Percentiles rank a stretch among this genome's conserved stretches.
Conservation (phyloP, 2,888 invertebrate genomes). For the Nephrocerus scutellatus region DNA sequence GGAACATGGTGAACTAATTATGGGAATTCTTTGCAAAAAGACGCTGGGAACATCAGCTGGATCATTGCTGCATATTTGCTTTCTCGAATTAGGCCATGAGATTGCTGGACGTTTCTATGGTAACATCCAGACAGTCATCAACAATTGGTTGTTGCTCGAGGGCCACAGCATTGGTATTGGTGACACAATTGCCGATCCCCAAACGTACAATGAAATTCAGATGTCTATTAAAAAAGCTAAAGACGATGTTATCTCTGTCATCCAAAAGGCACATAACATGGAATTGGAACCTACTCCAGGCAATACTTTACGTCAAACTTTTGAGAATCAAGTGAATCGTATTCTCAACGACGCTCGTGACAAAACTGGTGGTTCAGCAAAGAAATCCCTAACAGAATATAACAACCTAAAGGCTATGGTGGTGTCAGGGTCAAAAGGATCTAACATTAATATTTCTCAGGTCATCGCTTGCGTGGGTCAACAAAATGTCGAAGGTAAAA, state of each 20-base stretch:
- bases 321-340: constrained; percentile 98
- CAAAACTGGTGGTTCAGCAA: constrained; percentile 98
- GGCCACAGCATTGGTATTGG: constrained; percentile 97
- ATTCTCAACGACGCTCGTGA: constrained; percentile 99
- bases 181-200: constrained; percentile 99
- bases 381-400: constrained; percentile 97
- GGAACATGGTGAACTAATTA: constrained; percentile 94
- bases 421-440: constrained; percentile 98
- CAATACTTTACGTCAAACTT: constrained; percentile 97
- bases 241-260: constrained; percentile 98
- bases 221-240: constrained; percentile 97
- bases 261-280: constrained; percentile 99
- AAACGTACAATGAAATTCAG: constrained; percentile 97
- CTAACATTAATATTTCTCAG: constrained; percentile 99
- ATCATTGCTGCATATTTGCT: constrained; percentile 93
- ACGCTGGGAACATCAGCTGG: constrained; percentile 97
- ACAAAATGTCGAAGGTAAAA: constrained; percentile 99
- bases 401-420: constrained; percentile 99
- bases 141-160: constrained; percentile 94
- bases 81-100: constrained; percentile 94
- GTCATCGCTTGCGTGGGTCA: constrained; percentile 99
- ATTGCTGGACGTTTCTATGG: constrained; percentile 94
- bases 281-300: constrained; percentile 92
- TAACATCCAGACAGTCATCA: constrained; percentile 98
- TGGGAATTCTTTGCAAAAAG: constrained; percentile 98